Evolutionary conservation across 2,113 vertebrate genomes (phyloP).

Genomic region (Puffinus mauretanicus): DNA sequence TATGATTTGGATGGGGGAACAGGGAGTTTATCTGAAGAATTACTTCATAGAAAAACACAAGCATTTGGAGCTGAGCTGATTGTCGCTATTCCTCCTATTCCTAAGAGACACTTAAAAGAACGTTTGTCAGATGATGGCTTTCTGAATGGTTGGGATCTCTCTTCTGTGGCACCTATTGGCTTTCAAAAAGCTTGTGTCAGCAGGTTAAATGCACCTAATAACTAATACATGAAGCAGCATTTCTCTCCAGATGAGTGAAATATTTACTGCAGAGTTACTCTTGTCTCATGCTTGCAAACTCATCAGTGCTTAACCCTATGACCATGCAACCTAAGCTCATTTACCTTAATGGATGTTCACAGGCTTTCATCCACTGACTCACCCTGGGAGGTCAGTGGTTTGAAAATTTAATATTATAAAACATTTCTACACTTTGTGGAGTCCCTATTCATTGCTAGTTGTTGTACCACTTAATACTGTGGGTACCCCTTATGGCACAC

Average conservation of each 20-base stretch:
- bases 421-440: neutral
- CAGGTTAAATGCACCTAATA: neutral
- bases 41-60: neutral
- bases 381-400: neutral
- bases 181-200: conserved; percentile 47
- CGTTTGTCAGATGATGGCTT: neutral
- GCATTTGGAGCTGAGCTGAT: neutral
- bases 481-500: neutral
- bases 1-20: conserved; percentile 1
- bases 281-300: neutral
- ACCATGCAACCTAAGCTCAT: neutral
- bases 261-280: neutral
- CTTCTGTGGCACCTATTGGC: neutral
- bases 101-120: neutral
- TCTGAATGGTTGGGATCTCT: conserved; percentile 2
- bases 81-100: neutral
- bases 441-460: neutral
- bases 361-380: neutral
- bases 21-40: conserved; percentile 25
- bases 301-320: neutral
- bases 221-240: neutral
- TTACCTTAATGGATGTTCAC: neutral
- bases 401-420: neutral
- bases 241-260: conserved; percentile 7
- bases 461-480: neutral